phyloP scores from a whole-genome alignment of 2,888 invertebrate species.

The Tyria jacobaeae region DNA sequence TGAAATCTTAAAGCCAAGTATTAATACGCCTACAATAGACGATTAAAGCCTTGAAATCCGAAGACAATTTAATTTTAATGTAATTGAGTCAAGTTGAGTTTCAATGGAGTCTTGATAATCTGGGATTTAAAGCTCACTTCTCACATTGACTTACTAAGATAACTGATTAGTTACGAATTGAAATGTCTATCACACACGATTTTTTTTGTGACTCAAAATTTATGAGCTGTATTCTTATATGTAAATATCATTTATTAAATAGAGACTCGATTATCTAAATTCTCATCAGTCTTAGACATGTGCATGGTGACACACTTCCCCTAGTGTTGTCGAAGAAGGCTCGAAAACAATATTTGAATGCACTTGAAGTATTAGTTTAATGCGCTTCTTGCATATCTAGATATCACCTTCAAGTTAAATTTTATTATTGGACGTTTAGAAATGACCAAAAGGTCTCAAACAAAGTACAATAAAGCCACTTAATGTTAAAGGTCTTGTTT shows the following conservation, averaged over 20 bases:
- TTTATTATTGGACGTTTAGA: background rate
- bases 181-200: background rate
- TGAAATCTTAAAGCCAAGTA: conserved; percentile 27
- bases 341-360: background rate
- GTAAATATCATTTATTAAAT: no score
- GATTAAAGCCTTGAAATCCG: conserved; percentile 43
- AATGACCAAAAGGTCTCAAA: conserved; percentile 21
- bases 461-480: conserved; percentile 36
- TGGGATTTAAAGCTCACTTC: conserved; percentile 24
- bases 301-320: background rate
- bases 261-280: no score
- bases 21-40: conserved; percentile 34
- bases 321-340: background rate
- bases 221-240: no score
- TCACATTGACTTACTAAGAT: conserved; percentile 20
- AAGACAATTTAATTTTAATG: conserved; percentile 47
- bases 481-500: conserved; percentile 40
- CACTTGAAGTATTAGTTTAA: background rate
- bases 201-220: no score
- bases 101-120: conserved; percentile 41
- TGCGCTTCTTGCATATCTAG: background rate
- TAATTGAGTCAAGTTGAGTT: conserved; percentile 29
- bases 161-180: conserved; percentile 1
- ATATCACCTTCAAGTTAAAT: background rate
- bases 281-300: no score